Evolutionary conservation across 2,888 invertebrate species (phyloP).

Genomic region (Lycia hirtaria): DNA sequence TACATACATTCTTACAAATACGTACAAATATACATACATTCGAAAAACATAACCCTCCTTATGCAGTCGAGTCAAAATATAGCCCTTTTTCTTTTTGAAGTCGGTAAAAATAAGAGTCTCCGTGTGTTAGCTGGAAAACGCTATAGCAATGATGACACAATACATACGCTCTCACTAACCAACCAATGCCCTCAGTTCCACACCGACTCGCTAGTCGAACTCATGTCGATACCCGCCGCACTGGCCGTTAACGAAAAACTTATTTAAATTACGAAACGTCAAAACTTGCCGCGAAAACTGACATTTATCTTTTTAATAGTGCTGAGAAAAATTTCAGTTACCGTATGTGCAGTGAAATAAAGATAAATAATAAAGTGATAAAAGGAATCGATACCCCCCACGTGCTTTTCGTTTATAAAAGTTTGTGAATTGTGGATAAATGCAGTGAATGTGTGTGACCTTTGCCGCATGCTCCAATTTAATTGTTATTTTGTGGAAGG

Average conservation of each 20-base stretch:
- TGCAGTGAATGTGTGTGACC: conserved; percentile 68
- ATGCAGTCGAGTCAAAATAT: no score
- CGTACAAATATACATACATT: no score
- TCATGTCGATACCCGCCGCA: conserved; percentile 57
- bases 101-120: conserved; percentile 39
- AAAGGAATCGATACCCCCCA: conserved; percentile 56
- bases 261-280: conserved; percentile 39
- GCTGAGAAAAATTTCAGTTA: conserved; percentile 14
- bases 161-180: conserved; percentile 64
- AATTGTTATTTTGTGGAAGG: conserved; percentile 75
- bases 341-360: conserved; percentile 43
- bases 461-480: conserved; percentile 60
- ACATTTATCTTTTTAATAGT: conserved; percentile 41
- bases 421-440: conserved; percentile 51
- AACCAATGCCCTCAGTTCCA: conserved; percentile 70
- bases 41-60: no score
- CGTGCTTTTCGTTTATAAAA: conserved; percentile 8
- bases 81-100: no score
- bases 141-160: conserved; percentile 67
- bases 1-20: no score
- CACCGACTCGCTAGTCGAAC: conserved; percentile 62
- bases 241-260: conserved; percentile 59
- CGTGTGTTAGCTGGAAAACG: conserved; percentile 59
- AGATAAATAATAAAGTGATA: conserved; percentile 59
- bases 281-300: conserved; percentile 44